phyloP scores from a whole-genome alignment of 2,113 vertebrate genomes.

The Oostethus manadensis region DNA sequence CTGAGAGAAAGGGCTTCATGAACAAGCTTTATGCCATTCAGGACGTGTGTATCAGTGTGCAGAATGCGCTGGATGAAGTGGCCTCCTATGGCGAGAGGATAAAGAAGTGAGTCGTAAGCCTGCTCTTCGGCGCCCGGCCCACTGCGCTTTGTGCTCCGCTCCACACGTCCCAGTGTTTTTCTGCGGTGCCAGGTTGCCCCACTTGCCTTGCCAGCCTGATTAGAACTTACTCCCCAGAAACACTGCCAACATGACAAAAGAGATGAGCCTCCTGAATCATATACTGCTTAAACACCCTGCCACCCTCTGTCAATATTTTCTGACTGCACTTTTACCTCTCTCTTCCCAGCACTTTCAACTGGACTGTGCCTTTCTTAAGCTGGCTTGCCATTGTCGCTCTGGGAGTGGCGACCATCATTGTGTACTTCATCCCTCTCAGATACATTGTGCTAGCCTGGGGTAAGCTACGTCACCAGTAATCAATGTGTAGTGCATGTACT shows the following conservation, averaged over 20 bases:
- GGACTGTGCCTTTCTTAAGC: constrained; percentile 97
- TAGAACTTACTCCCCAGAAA: constrained; percentile 41
- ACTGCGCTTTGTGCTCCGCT: constrained; percentile 32
- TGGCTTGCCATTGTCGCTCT: constrained; percentile 90
- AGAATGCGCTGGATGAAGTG: constrained; percentile 93
- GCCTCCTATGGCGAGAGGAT: constrained; percentile 94
- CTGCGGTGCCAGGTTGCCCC: constrained; percentile 37
- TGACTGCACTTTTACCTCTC: constrained; percentile 2
- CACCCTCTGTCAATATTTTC: constrained; percentile 5
- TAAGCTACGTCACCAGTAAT: constrained; percentile 66
- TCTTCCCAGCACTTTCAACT: constrained; percentile 88
- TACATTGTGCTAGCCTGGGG: constrained; percentile 96
- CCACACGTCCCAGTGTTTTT: constrained; percentile 30
- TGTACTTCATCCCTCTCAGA: constrained; percentile 95
- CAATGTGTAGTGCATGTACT: neutral
- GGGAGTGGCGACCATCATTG: constrained; percentile 76
- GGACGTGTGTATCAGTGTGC: constrained; percentile 95
- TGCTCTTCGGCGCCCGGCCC: constrained; percentile 54
- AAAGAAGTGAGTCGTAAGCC: constrained; percentile 88
- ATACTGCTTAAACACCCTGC: constrained; percentile 9
- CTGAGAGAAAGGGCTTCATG: constrained; percentile 96
- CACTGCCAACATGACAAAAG: constrained; percentile 40
- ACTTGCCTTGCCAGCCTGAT: constrained; percentile 38
- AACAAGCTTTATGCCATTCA: constrained; percentile 98
- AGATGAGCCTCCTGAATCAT: constrained; percentile 27